phyloP scores from a whole-genome alignment of 1,140 invertebrate species.

The Macrobrachium nipponense region DNA sequence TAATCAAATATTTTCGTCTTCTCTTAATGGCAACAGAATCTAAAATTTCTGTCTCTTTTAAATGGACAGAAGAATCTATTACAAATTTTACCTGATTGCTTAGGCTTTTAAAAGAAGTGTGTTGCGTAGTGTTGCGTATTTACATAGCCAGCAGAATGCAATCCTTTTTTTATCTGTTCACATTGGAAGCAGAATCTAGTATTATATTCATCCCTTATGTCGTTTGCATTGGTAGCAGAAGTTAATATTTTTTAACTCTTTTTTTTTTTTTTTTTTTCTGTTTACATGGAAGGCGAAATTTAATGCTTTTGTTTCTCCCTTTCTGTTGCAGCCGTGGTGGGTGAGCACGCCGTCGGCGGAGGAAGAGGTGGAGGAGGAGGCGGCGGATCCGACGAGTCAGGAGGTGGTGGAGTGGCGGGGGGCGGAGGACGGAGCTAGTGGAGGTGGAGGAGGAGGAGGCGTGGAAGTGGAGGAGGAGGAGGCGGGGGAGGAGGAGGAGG shows the following conservation, averaged over 20 bases:
- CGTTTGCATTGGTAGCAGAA: not conserved
- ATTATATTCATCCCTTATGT: too few relatives aligned
- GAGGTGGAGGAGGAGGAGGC: not conserved
- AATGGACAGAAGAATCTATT: too few relatives aligned
- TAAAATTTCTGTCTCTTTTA: too few relatives aligned
- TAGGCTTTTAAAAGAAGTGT: too few relatives aligned
- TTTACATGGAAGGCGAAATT: not conserved
- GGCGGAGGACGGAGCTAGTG: not conserved
- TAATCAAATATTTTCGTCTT: too few relatives aligned
- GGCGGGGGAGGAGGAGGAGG: not conserved
- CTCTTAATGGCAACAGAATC: too few relatives aligned
- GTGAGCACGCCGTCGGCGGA: slow-evolving; percentile 23
- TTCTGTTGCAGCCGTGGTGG: slow-evolving; percentile 43
- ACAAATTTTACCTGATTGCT: too few relatives aligned
- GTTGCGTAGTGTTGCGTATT: too few relatives aligned
- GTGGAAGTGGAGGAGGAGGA: not conserved
- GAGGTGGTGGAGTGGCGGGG: not conserved
- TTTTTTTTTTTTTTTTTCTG: not conserved
- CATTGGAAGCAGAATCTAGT: too few relatives aligned
- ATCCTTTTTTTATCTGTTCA: too few relatives aligned
- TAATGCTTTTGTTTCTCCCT: not conserved
- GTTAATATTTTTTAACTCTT: not conserved
- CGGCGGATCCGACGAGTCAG: not conserved
- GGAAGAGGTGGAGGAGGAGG: slow-evolving; percentile 16
- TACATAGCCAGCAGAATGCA: too few relatives aligned